Percentiles rank a stretch among this genome's conserved stretches.
phyloP scores from a whole-genome alignment of 2,797 vertebrate species.

The Erithacus rubecula region DNA sequence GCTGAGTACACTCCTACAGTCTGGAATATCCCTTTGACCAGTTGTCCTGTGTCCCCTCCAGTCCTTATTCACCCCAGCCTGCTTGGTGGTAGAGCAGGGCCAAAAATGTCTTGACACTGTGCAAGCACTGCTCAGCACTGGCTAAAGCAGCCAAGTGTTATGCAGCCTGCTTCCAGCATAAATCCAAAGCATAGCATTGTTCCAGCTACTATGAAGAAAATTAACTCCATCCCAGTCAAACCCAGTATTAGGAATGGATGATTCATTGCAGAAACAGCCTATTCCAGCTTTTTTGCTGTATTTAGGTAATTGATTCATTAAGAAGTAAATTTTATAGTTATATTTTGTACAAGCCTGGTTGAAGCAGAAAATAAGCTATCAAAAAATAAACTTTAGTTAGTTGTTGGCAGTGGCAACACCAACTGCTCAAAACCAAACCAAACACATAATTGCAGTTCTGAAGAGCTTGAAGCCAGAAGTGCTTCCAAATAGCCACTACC shows the following conservation, averaged over 20 bases:
- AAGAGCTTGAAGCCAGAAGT: neutral
- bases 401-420: neutral
- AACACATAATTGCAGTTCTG: neutral
- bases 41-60: neutral
- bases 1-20: neutral
- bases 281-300: neutral
- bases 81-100: neutral
- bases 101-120: accelerated
- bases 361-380: neutral
- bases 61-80: neutral
- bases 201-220: neutral
- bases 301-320: neutral
- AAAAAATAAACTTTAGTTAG: neutral
- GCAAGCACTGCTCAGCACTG: neutral
- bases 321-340: neutral
- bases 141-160: neutral
- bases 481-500: neutral
- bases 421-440: neutral
- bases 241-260: neutral
- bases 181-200: neutral
- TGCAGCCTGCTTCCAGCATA: neutral
- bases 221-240: neutral
- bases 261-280: neutral
- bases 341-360: neutral
- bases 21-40: neutral